Evolutionary conservation across 2,888 invertebrate genomes (phyloP).

Genomic region (Gortyna flavago): DNA sequence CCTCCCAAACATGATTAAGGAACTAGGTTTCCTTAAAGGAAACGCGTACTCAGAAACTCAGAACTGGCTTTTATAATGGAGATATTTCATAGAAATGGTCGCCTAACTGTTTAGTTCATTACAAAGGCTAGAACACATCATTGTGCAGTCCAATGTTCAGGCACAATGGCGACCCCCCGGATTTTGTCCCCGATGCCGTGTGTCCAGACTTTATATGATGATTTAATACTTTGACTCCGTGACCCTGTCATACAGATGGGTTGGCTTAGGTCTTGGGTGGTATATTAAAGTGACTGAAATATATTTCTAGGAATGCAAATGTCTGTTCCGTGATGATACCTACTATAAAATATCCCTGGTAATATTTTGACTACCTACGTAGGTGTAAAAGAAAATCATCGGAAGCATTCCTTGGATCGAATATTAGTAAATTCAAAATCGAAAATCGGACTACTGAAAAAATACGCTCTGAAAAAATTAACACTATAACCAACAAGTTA

Average conservation of each 20-base stretch:
- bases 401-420: neutral
- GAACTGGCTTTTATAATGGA: conserved; percentile 48
- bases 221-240: conserved; percentile 42
- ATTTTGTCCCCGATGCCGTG: conserved; percentile 43
- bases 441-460: no score
- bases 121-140: conserved; percentile 44
- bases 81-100: conserved; percentile 50
- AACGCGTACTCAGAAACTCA: conserved; percentile 26
- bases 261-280: conserved; percentile 21
- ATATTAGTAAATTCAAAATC: no score
- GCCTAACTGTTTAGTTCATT: conserved; percentile 37
- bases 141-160: conserved; percentile 50
- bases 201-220: conserved; percentile 33
- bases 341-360: neutral
- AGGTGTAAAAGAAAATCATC: neutral
- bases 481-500: no score
- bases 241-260: conserved; percentile 30
- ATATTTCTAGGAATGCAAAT: neutral
- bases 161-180: conserved; percentile 56
- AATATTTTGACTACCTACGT: neutral
- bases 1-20: neutral
- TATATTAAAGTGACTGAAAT: neutral
- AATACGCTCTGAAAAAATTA: no score
- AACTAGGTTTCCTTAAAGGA: conserved; percentile 6
- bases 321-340: neutral